Evolutionary conservation across 1,140 invertebrate genomes (phyloP), one percentile per base, ranked within the genome.

Genomic region (Philotrypesis tridentata): DNA sequence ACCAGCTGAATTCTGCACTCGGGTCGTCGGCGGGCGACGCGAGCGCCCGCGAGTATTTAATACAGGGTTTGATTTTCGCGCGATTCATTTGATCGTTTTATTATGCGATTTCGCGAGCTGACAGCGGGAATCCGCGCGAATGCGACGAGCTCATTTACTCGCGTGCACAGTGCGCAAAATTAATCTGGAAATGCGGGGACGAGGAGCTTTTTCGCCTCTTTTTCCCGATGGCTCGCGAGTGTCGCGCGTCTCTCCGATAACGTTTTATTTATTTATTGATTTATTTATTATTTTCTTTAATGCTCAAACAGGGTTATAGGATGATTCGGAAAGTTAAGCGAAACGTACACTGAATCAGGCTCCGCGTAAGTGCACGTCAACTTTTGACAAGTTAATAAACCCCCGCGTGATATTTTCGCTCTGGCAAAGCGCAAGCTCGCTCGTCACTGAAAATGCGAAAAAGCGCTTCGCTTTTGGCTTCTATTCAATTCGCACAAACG

Each of bases 61-160:
- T n/a, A n/a, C n/a, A n/a, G 31, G 43, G 25, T 83, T 77, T 25
- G 25, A 63, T 67, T 67, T 29, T 33, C 60, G 23, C 25, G 25
- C 76, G 40, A 78, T 78, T 68, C 40, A 78, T 78, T 78, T 37
- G 25, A 78, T 78, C 76, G 65, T 55, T 48, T 55, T 40, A 68
- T 61, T 61, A 9, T 40, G 21, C 72, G 48, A 48, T 73, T 25
- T 11, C 55, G 21, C 72, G 48, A 48, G 55, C 21, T 11, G 6
- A 3, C 37, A 14, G 2, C 40, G 17, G 40, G 40, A 27, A 73
- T 73, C 55, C 55, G 55, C 23, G 43, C 37, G 40, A 17, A 73
- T n/a, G n/a, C 71, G 55, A 73, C 23, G 8, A 5, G 71, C 31
- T 55, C 43, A 31, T 60, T 73, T 73, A 55, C 29, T 73, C 31